Evolutionary conservation across 2,113 vertebrate genomes (phyloP).

Genomic region (Cheirogaleus medius): DNA sequence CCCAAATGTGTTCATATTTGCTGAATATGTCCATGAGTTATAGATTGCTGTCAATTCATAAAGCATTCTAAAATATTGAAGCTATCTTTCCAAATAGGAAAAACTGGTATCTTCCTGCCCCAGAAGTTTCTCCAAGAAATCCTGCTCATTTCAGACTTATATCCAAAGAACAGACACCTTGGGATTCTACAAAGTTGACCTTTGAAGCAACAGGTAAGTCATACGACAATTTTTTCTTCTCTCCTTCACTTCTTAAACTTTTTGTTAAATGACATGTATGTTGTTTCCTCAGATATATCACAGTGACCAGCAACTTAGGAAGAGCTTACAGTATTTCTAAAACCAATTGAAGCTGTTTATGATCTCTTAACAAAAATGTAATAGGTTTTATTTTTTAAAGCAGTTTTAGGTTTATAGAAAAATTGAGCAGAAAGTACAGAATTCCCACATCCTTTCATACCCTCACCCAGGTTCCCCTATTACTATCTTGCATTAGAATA

Average conservation of each 20-base stretch:
- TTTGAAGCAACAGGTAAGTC: constrained; percentile 92
- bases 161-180: constrained; percentile 89
- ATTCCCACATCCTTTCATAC: neutral
- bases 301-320: neutral
- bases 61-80: constrained; percentile 5
- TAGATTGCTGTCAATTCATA: neutral
- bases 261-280: neutral
- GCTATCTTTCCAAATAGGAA: constrained; percentile 86
- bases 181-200: constrained; percentile 89
- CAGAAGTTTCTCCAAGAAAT: constrained; percentile 87
- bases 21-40: neutral
- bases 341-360: neutral
- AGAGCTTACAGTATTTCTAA: neutral
- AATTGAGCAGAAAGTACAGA: neutral
- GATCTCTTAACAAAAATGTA: neutral
- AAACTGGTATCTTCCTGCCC: constrained; percentile 96
- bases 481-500: neutral
- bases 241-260: neutral
- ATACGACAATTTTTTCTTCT: neutral
- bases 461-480: neutral
- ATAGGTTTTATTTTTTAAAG: neutral
- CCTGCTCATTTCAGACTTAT: constrained; percentile 90
- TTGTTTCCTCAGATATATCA: neutral
- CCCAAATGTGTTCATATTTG: neutral
- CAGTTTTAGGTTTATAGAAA: too few species aligned